Evolutionary conservation across 2,113 vertebrate species (phyloP), one percentile per base, ranked within the genome.

Genomic region (Sturnus vulgaris): DNA sequence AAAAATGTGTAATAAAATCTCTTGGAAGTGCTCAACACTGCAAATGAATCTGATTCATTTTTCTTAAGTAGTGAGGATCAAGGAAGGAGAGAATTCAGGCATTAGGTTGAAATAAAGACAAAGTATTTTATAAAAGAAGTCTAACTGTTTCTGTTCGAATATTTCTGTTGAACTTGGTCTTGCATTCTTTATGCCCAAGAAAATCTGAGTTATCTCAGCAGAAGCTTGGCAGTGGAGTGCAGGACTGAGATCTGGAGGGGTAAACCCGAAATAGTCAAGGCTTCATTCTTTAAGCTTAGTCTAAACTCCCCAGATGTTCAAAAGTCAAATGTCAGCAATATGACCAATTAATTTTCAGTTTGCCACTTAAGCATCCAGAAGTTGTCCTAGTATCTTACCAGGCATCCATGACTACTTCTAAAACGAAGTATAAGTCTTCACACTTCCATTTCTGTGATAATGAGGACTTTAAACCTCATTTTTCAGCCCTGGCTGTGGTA

Each of bases 1-100:
- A 77, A 92, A 96, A 91, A 61, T 7, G 20, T 83, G 50, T 68
- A 70, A 85, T 90, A 95, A 90, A 93, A 95, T 85, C 57, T 85
- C 56, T 63, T 60, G 61, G 56, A 93, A 90, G 27, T 56, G 37
- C 61, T 93, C 59, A 88, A 52, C 71, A 39, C 30, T 44, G 44
- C 40, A 94, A 94, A 70, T 68, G 30, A 82, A 75, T 87, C 44
- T 37, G 78, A 87, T 68, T 35, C 44, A 30, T 87, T 94, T 87
- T 90, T 85, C 73, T 40, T 49, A 71, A 87, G 79, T 64, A 82
- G 77, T 75, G 52, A 84, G 24, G 35, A 44, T 81, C 35, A 79
- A 40, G n/a, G 33, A 82, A 91, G 19, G 59, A 33, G 11, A 83
- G 15, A 91, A 77, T 37, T 59, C 35, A 39, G 47, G 28, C 9